These are phyloP conservation scores for Axis porcinus DNA, from an alignment of 2,113 vertebrate genomes.

Conservation along the genomic window DNA sequence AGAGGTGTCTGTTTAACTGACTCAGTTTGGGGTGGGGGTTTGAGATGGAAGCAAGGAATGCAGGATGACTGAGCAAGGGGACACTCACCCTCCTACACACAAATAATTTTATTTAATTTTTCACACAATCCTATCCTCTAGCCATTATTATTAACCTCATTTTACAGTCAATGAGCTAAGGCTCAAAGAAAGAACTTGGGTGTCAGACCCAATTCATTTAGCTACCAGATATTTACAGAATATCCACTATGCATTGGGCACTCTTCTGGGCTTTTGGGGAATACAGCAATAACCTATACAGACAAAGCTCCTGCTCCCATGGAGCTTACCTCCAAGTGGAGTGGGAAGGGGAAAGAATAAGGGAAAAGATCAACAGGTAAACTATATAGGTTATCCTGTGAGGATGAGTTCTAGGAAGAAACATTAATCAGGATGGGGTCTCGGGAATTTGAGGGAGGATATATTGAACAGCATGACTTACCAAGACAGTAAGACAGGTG, in stretches of 20 bases:
- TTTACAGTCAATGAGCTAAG: not conserved
- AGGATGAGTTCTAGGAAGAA: not conserved
- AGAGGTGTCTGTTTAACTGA: not conserved
- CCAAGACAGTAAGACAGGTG: not conserved
- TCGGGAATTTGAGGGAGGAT: not conserved
- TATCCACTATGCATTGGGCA: not conserved
- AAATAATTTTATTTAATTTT: not conserved
- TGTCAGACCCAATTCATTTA: not conserved
- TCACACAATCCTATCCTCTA: not conserved
- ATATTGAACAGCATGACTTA: not conserved
- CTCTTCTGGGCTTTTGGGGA: not conserved
- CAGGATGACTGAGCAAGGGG: not conserved
- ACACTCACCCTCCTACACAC: not conserved
- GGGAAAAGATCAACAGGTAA: not conserved
- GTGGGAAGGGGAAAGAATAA: not conserved
- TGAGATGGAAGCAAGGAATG: not conserved
- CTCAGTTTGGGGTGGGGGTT: accelerated
- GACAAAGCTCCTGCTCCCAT: not conserved
- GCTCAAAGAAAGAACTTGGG: not conserved
- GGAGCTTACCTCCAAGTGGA: not conserved
- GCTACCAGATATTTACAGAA: not conserved
- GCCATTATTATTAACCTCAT: not conserved
- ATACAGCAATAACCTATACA: not conserved
- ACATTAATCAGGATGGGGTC: not conserved
- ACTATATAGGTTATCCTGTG: not conserved